phyloP scores from a whole-genome alignment of 2,113 vertebrate genomes.

The Delphinus delphis region DNA sequence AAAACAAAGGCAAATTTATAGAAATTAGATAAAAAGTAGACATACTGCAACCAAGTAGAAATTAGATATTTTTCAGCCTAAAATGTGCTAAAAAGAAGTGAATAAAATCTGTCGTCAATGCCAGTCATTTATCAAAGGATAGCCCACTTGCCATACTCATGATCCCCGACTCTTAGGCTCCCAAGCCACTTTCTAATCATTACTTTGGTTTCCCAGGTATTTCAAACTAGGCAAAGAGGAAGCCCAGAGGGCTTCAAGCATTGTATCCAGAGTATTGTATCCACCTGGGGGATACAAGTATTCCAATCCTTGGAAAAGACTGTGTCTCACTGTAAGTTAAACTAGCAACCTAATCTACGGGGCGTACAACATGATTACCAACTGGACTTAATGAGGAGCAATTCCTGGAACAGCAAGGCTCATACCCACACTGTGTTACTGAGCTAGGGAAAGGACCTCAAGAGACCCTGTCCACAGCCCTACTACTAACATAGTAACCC shows the following conservation, averaged over 20 bases:
- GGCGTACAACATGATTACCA: not conserved
- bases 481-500: not conserved
- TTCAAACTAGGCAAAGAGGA: not conserved
- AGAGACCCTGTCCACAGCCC: not conserved
- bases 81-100: not conserved
- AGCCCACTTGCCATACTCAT: not conserved
- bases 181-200: not conserved
- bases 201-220: not conserved
- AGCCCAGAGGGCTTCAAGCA: too few species aligned
- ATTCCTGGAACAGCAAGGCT: not conserved
- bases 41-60: not conserved
- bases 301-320: not conserved
- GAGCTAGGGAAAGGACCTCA: not conserved
- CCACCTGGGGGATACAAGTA: not conserved
- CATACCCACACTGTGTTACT: not conserved
- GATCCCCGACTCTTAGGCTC: not conserved
- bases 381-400: not conserved
- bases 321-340: not conserved
- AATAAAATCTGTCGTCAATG: not conserved
- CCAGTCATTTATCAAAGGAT: not conserved
- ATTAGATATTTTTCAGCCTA: not conserved
- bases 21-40: not conserved
- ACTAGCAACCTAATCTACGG: not conserved
- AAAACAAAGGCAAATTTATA: slow-evolving; percentile 12
- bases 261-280: too few species aligned